Evolutionary conservation across 2,888 invertebrate species (phyloP).

Genomic region (Trilocha varians): DNA sequence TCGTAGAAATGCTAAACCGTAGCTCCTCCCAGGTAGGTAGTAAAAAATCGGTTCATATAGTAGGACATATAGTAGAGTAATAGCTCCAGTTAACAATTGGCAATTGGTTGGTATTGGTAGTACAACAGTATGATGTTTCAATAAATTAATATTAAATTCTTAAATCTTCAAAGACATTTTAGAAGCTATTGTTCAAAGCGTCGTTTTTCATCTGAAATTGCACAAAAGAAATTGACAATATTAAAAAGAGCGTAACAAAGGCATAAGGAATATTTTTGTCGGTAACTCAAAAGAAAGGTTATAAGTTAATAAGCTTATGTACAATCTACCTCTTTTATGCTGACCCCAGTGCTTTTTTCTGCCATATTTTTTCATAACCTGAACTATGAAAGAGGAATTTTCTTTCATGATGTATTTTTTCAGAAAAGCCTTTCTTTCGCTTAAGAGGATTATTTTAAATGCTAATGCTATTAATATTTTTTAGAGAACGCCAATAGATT

Average conservation of each 20-base stretch:
- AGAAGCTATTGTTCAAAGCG: neutral
- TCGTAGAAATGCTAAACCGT: too few relatives aligned
- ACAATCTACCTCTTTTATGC: constrained; percentile 38
- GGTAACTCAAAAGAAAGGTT: constrained; percentile 31
- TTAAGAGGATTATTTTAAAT: constrained; percentile 33
- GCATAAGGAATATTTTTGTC: constrained; percentile 25
- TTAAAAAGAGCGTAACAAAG: constrained; percentile 25
- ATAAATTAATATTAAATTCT: neutral
- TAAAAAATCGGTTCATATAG: too few relatives aligned
- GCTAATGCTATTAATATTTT: too few relatives aligned
- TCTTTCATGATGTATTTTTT: constrained; percentile 30
- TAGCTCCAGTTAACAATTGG: too few relatives aligned
- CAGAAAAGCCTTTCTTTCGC: constrained; percentile 31
- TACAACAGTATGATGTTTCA: neutral
- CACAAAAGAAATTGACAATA: constrained; percentile 15
- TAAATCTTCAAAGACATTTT: neutral
- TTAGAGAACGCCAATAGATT: too few relatives aligned
- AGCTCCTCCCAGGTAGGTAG: too few relatives aligned
- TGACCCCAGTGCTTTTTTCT: constrained; percentile 25
- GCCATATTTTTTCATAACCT: constrained; percentile 56
- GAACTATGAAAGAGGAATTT: constrained; percentile 46
- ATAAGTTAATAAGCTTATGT: constrained; percentile 54
- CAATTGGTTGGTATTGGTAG: too few relatives aligned
- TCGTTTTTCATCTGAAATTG: constrained; percentile 5
- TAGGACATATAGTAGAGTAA: too few relatives aligned